Percentiles rank a stretch among this genome's conserved stretches.
These are phyloP conservation scores for Rhopalosiphum nymphaeae DNA, from an alignment of 2,888 invertebrate species.

Conservation along the genomic window DNA sequence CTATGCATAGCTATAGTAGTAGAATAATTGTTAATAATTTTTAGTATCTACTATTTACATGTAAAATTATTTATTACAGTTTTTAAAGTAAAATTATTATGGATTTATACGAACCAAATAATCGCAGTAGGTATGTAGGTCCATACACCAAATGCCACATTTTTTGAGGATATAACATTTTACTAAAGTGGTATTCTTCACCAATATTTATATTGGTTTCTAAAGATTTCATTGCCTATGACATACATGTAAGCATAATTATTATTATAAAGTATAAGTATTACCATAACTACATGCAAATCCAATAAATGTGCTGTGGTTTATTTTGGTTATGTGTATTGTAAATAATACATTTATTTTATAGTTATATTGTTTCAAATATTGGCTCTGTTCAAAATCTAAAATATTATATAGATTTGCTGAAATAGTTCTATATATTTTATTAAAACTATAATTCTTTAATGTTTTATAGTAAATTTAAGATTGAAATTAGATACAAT, in stretches of 20 bases:
- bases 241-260: background rate
- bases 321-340: background rate
- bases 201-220: rapidly evolving
- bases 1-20: background rate
- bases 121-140: slow-evolving; percentile 40
- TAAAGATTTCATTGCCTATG: background rate
- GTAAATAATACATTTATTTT: background rate
- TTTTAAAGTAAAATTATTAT: background rate
- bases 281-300: background rate
- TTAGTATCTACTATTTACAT: background rate
- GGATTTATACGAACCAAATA: slow-evolving; percentile 42
- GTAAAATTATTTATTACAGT: background rate
- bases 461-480: too few relatives aligned
- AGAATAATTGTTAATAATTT: background rate
- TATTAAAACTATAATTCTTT: too few relatives aligned
- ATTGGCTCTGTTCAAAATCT: too few relatives aligned
- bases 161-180: background rate
- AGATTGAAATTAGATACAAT: too few relatives aligned
- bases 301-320: background rate
- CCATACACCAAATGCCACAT: slow-evolving; percentile 39
- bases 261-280: background rate
- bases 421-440: too few relatives aligned
- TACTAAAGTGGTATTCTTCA: rapidly evolving
- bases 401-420: too few relatives aligned
- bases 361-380: too few relatives aligned